Evolutionary conservation across 2,797 vertebrate genomes (phyloP), one percentile per base, ranked within the genome.

Genomic region (Sebastes taczanowskii): DNA sequence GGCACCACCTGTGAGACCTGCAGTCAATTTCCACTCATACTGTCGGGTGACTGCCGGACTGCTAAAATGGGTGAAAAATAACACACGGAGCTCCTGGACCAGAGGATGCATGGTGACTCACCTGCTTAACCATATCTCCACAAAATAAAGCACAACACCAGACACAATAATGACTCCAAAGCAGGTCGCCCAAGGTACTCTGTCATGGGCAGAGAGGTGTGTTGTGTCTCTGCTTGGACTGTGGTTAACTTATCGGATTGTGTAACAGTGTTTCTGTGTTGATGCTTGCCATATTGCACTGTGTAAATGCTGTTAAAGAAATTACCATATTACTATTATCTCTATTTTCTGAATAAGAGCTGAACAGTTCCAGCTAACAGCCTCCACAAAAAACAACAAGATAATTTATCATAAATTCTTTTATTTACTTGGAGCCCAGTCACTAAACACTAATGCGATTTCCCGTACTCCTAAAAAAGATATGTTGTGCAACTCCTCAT

Each of bases 1-100:
- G 56, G 71, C 82, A 88, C 75, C 88, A 90, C 83, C 89, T 92
- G 88, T 16, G 82, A 78, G 78, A 90, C 81, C 88, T 89, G 88
- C 77, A 89, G 88, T 87, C 82, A 90, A 90, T 91, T 90, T 89
- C 71, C 88, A 89, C 76, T 82, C 56, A 80, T 71, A 74, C 65
- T 3, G 32, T 9, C 3, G 62, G 59, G 38, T 29, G 25, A 59
- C 56, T 80, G 6, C 67, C n/a, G 55, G 69, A 60, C 42, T 59
- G 71, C 22, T 70, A 22, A n/a, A 81, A 64, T 55, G 55, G 46
- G 30, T 69, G 14, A 86, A 85, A 86, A 74, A 58, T 18, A 85
- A 78, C 71, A 81, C 55, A 72, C 53, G 18, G 64, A 69, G 67
- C 53, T 18, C 29, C 58, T 81, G 81, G 34, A 86, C 62, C 23